Evolutionary conservation across 2,888 invertebrate species (phyloP).

Genomic region (Tanytarsus gracilentus): DNA sequence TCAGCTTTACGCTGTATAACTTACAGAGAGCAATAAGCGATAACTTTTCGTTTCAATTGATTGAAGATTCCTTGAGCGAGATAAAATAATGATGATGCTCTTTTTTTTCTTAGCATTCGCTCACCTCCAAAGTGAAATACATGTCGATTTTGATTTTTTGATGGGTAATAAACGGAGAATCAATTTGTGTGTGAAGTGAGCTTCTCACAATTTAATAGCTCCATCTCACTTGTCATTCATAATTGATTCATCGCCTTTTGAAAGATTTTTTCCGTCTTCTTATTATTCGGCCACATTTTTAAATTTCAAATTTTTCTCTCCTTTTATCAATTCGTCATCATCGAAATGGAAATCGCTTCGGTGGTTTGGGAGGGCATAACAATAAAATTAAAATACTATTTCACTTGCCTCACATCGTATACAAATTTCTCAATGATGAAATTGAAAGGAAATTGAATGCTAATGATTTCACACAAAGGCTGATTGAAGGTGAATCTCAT

Average conservation of each 20-base stretch:
- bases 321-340: too few relatives aligned
- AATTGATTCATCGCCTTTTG: slow-evolving; percentile 19
- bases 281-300: not conserved
- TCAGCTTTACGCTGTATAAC: too few relatives aligned
- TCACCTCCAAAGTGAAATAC: not conserved
- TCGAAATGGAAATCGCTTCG: too few relatives aligned
- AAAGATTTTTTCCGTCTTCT: slow-evolving; percentile 4
- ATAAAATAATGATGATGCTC: slow-evolving; percentile 10
- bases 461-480: too few relatives aligned
- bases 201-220: slow-evolving; percentile 4
- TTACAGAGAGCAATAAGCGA: too few relatives aligned
- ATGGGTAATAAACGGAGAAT: slow-evolving; percentile 21
- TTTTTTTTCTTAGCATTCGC: not conserved
- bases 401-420: too few relatives aligned
- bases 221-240: slow-evolving; percentile 20
- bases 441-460: too few relatives aligned
- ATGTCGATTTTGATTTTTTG: not conserved
- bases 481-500: too few relatives aligned
- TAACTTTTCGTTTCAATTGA: slow-evolving; percentile 10
- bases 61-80: slow-evolving; percentile 14
- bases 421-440: too few relatives aligned
- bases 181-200: slow-evolving; percentile 18
- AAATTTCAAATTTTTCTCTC: not conserved
- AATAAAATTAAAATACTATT: too few relatives aligned
- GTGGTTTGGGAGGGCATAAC: too few relatives aligned